Evolutionary conservation across 2,888 invertebrate species (phyloP).

Genomic region (Tolmerus cingulatus): DNA sequence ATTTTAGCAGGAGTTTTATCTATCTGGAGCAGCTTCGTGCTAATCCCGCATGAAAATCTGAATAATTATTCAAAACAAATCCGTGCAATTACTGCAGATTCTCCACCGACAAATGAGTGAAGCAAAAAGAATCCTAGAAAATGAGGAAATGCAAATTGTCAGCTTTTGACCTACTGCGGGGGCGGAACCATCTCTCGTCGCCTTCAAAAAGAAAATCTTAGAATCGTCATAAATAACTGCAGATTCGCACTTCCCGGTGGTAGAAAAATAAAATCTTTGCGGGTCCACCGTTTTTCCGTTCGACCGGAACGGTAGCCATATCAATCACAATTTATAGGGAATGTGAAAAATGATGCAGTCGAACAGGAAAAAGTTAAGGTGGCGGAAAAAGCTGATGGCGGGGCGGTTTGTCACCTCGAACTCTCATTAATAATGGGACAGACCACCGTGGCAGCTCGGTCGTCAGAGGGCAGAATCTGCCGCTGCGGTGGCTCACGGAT

Average conservation of each 20-base stretch:
- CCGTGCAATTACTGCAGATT: not conserved
- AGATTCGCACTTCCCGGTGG: not conserved
- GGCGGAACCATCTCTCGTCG: not conserved
- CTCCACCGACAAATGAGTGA: not conserved
- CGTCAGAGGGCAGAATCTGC: not conserved
- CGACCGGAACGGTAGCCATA: not conserved
- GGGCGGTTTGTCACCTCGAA: slow-evolving; percentile 27
- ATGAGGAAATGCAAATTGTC: not conserved
- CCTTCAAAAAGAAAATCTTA: not conserved
- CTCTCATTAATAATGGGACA: slow-evolving; percentile 19
- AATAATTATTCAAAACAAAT: not conserved
- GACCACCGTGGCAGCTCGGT: not conserved
- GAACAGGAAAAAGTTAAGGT: slow-evolving; percentile 21
- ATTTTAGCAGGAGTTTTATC: not conserved
- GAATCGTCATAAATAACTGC: slow-evolving; percentile 4
- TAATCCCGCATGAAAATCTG: not conserved
- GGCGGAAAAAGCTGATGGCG: not conserved
- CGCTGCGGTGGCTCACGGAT: not conserved
- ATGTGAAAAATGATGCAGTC: slow-evolving; percentile 41
- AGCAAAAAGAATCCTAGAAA: not conserved
- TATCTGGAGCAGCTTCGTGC: not conserved
- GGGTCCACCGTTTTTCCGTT: not conserved
- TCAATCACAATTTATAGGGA: slow-evolving; percentile 44
- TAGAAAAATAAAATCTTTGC: not conserved
- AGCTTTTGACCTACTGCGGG: not conserved